phyloP scores from a whole-genome alignment of 2,888 invertebrate genomes.

The Perithous albicinctus region DNA sequence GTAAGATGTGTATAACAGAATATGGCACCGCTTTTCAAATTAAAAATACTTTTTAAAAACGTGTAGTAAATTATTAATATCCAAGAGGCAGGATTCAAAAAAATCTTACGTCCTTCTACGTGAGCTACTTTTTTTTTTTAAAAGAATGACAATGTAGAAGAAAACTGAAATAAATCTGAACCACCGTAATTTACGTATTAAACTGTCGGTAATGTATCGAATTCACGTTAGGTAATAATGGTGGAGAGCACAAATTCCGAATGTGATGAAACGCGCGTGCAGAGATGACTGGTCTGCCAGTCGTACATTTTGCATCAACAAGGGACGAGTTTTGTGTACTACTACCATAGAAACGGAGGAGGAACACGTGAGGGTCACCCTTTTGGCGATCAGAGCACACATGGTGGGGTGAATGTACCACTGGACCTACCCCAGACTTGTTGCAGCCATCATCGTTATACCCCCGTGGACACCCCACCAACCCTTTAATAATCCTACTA shows the following conservation, averaged over 20 bases:
- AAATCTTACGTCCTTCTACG: no score
- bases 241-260: constrained; percentile 19
- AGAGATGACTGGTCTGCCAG: constrained; percentile 78
- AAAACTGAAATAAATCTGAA: no score
- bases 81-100: no score
- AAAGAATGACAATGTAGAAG: no score
- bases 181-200: no score
- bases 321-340: constrained; percentile 57
- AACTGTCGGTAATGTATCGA: neutral
- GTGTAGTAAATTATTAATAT: no score
- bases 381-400: constrained; percentile 74
- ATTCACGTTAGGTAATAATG: neutral
- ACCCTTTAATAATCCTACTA: constrained; percentile 62
- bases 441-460: constrained; percentile 64
- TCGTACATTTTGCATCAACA: constrained; percentile 79
- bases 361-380: constrained; percentile 74
- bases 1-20: no score
- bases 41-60: no score
- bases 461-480: constrained; percentile 35
- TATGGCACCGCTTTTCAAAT: no score
- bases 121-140: no score
- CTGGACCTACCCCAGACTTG: constrained; percentile 73
- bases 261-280: constrained; percentile 63
- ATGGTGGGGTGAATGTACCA: constrained; percentile 74
- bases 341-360: constrained; percentile 32